Evolutionary conservation across 2,113 vertebrate species (phyloP).

Genomic region (Pelusios castaneus): DNA sequence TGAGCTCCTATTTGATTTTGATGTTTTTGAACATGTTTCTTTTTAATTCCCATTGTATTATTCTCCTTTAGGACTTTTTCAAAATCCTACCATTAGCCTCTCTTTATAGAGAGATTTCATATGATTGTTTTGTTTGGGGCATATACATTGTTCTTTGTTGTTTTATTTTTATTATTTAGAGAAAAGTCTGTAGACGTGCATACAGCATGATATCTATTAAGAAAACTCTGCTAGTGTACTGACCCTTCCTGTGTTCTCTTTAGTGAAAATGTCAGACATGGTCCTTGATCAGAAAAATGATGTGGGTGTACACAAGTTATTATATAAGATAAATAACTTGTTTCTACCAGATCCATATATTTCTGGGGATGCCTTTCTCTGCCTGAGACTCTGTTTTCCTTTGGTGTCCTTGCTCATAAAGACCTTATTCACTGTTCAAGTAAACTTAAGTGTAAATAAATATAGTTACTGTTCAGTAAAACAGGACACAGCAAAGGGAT

Average conservation of each 20-base stretch:
- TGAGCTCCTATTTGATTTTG: not conserved
- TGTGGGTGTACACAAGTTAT: not conserved
- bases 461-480: not conserved
- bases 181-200: not conserved
- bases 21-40: not conserved
- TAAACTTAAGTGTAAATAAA: not conserved
- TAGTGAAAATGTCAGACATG: not conserved
- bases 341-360: not conserved
- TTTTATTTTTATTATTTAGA: rapidly evolving
- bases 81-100: not conserved
- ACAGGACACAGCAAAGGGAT: not conserved
- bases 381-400: not conserved
- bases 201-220: not conserved
- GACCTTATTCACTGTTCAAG: not conserved
- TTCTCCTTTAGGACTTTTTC: not conserved
- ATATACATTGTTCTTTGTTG: not conserved
- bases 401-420: not conserved
- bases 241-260: not conserved
- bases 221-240: not conserved
- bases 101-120: not conserved
- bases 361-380: not conserved
- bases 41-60: not conserved
- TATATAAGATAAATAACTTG: not conserved
- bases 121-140: not conserved
- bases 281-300: not conserved